Evolutionary conservation across 1,140 invertebrate genomes (phyloP), one percentile per base, ranked within the genome.

Genomic region (Neodiprion virginianus): DNA sequence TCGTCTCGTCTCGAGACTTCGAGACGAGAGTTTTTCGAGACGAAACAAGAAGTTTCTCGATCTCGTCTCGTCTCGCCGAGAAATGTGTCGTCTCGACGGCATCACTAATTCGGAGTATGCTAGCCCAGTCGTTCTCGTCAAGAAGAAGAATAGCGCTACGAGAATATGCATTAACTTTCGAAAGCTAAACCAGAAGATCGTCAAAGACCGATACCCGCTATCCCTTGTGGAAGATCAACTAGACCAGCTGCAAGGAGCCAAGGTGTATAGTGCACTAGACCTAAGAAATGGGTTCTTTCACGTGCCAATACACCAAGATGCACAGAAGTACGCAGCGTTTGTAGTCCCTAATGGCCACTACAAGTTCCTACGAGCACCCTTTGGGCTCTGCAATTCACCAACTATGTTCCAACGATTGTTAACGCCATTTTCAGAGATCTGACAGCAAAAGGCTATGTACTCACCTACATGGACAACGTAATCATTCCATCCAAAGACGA

Each of bases 171-270:
- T 78, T 0, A 89, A 92, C 72, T 49, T 82, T 79, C 8, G 79
- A 78, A 14, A 76, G 40, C 21, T 83, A 72, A 74, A 86, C 80
- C 74, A 82, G 66, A 72, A 82, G 70, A 72, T 79, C 81, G 61
- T 82, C 0, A 82, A 81, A 74, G 89, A 91, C 70, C 71, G 79
- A 23, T 91, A 85, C 77, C 90, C 90, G 0, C 74, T 92, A 11
- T 90, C 89, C 1, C 50, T 86, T 0, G 89, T 91, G 17, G 87
- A 90, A 66, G 87, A 90, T 61, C 80, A 82, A 8, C 76, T 92
- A 9, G 85, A 88, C 76, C 67, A 80, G 83, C 75, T 83, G 28
- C 70, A 76, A 69, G 80, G 80, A 0, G 71, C 81, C 1, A 82
- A 79, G 3, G 76, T 80, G 9, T 91, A 90, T 73, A 85, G 84